These are phyloP conservation scores for Brachionichthys hirsutus DNA, from an alignment of 2,113 vertebrate genomes.

Conservation along the genomic window DNA sequence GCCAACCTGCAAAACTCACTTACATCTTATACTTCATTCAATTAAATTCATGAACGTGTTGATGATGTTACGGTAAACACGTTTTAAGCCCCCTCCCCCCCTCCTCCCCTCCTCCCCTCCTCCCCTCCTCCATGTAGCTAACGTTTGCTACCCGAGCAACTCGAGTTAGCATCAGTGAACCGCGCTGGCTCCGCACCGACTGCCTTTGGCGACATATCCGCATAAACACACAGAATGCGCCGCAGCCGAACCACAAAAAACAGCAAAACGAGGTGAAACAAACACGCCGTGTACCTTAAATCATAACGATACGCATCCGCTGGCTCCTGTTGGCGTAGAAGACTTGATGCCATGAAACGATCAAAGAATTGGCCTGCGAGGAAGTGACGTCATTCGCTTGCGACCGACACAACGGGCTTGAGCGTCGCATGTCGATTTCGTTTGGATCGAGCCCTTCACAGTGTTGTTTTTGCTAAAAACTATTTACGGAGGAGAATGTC, in stretches of 20 bases:
- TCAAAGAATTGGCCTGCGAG: conserved; percentile 31
- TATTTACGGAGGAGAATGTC: too few relatives aligned
- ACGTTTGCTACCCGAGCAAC: conserved; percentile 42
- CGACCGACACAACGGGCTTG: conserved; percentile 14
- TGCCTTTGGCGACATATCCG: conserved; percentile 11
- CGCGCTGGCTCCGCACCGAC: conserved; percentile 61
- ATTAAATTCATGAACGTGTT: too few relatives aligned
- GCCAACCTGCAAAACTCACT: too few relatives aligned
- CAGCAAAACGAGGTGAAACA: neutral
- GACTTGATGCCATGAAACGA: conserved; percentile 47
- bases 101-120: conserved; percentile 18
- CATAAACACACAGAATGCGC: neutral
- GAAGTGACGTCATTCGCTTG: conserved; percentile 1
- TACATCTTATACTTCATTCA: too few relatives aligned
- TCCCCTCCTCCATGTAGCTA: conserved; percentile 26
- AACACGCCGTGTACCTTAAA: conserved; percentile 14
- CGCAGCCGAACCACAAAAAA: too few relatives aligned
- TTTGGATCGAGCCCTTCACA: neutral
- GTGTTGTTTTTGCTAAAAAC: too few relatives aligned
- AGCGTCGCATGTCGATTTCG: conserved; percentile 43
- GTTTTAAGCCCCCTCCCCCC: too few relatives aligned
- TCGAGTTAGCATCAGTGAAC: neutral
- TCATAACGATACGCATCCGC: neutral
- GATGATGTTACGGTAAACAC: too few relatives aligned
- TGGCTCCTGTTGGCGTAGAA: neutral